Base-by-base conservation (phyloP, 2,888 invertebrate genomes). In the Myathropa florea region DNA sequence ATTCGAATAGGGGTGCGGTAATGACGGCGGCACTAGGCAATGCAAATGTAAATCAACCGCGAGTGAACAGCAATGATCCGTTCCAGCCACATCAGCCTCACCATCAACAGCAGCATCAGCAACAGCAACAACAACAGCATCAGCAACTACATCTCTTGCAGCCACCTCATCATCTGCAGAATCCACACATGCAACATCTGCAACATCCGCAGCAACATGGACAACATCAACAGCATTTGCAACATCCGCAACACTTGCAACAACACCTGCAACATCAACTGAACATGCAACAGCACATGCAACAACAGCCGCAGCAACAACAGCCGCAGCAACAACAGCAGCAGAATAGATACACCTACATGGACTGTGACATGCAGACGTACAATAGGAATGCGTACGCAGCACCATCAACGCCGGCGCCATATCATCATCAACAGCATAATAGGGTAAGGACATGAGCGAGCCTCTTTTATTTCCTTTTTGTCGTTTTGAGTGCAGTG, bases 1-100 rank as follows among this genome's bases (percentile, higher is more conserved):
- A 86, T 83, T 82, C 86, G 78, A 86, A 86, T 83, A 70, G 86
- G 86, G 86, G 86, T 86, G 86, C 86, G 86, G 86, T 86, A 83
- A 86, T 86, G 86, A 75, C 82, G 57, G 73, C 82, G 63, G 73
- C 78, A 78, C 82, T 70, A 70, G 82, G 73, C 55, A 86, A 86
- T 75, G 86, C 78, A 79, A 83, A 86, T 83, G 64, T 67, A 72
- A 84, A 72, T 81, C 86, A 86, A 39, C 82, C 71, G 24, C 57
- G 76, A 59, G 39, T 77, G 72, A 86, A 82, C 72, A 82, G 64
- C 65, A 82, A 78, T 80, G 84, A 84, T 76, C 75, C 60, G 12
- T 84, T 57, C 57, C 83, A 73, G 73, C 73, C 68, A 26, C 82
- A 83, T 14, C 36, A 61, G 14, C 65, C 33, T 36, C 65, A 65